Evolutionary conservation across 1,140 invertebrate genomes (phyloP).

Genomic region (Zaprionus kolodkinae): DNA sequence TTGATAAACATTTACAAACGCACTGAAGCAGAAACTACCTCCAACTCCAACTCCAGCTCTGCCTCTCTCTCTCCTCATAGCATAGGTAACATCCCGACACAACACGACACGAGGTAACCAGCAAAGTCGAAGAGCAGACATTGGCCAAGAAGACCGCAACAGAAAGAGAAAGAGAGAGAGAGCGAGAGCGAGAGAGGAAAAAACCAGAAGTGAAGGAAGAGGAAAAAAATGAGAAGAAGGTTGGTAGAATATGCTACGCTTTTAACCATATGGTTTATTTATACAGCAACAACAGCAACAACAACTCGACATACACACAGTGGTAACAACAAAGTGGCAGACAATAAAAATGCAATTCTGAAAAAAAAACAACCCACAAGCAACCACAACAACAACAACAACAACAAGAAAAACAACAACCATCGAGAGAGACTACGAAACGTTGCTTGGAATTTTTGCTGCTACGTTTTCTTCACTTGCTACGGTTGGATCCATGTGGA

Average conservation of each 20-base stretch:
- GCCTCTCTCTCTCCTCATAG: constrained; percentile 19
- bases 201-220: constrained; percentile 27
- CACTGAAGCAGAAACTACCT: constrained; percentile 72
- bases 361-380: constrained; percentile 66
- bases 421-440: constrained; percentile 40
- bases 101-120: constrained; percentile 51
- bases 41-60: background rate
- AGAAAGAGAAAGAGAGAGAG: constrained; percentile 40
- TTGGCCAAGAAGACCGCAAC: constrained; percentile 30
- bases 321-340: constrained; percentile 79
- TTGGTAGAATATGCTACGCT: constrained; percentile 76
- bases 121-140: constrained; percentile 37
- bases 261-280: constrained; percentile 83
- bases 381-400: background rate
- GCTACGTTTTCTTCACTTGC: constrained; percentile 51
- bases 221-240: constrained; percentile 34
- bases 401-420: constrained; percentile 47
- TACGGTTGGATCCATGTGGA: background rate
- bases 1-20: constrained; percentile 82
- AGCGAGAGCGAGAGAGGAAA: constrained; percentile 45
- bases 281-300: constrained; percentile 70
- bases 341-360: constrained; percentile 81
- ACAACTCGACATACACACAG: constrained; percentile 58
- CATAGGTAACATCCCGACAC: constrained; percentile 41
- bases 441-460: constrained; percentile 65